Base-by-base conservation (phyloP, 2,888 invertebrate genomes). In the Megalurothrips usitatus region DNA sequence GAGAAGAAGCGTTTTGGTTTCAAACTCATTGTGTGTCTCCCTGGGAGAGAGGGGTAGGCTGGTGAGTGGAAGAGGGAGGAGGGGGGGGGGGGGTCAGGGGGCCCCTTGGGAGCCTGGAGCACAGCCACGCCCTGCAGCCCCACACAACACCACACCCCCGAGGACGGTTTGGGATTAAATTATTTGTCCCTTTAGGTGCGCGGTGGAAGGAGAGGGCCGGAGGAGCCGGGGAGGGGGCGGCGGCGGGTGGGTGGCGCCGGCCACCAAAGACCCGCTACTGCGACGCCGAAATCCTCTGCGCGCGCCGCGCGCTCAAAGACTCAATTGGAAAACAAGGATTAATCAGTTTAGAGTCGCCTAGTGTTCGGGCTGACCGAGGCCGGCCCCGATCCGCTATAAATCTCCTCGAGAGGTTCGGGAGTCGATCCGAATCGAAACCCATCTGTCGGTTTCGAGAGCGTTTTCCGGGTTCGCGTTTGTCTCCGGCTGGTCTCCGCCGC, bases 21-120 rank as follows among this genome's bases (percentile, higher is more conserved):
- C 19, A 14, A 58, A 58, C 19, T 58, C 19, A 58, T 43, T 43
- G 34, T n/a, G n/a, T n/a, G n/a, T 43, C 34, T 43, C 34, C 34
- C 34, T 43, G 34, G 34, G 34, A 52, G 52, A 52, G 52, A 52
- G 52, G 19, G 52, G 52, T 1, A 19, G 19, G 52, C 12, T 3
- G 19, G 52, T 17, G 52, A 52, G 52, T 17, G 52, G n/a, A 17
- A 1, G 63, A 63, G 63, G n/a, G 9, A 23, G 23, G 68, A 43
- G 34, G 68, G 49, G 80, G 80, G 47, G 84, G 83, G 81, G 82
- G 82, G 82, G 81, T 79, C 81, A 82, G 79, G 82, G 82, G 78
- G 82, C 85, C 84, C 82, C 81, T 81, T 81, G 82, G 82, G 83
- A 82, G 83, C 82, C 82, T 82, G 82, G 83, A 82, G 82, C 80